A percentile compares a stretch with the other conserved stretches of the same genome.
Evolutionary conservation across 2,888 invertebrate species (phyloP).

Genomic region (Oxycera nigricornis): DNA sequence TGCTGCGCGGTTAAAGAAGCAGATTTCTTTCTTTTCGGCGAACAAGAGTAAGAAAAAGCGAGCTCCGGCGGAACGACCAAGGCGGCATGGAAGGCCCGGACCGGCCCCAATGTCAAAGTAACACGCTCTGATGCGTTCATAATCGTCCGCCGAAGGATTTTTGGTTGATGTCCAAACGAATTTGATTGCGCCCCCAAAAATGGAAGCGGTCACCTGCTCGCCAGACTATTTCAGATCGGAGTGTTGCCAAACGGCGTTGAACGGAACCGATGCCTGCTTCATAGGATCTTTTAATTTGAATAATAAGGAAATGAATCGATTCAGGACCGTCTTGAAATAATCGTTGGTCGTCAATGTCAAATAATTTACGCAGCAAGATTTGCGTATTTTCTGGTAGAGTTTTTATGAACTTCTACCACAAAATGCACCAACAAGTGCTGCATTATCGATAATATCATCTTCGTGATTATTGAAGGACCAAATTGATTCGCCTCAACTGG

Average conservation of each 20-base stretch:
- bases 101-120: slow-evolving; percentile 37
- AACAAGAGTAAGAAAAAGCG: not conserved
- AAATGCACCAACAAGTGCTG: too few species aligned
- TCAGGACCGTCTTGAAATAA: not conserved
- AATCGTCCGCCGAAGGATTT: slow-evolving; percentile 44
- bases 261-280: not conserved
- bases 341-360: not conserved
- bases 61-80: not conserved
- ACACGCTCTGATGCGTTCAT: slow-evolving; percentile 47
- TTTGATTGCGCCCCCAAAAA: slow-evolving; percentile 46
- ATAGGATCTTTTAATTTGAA: not conserved
- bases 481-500: not conserved
- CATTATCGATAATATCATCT: too few species aligned
- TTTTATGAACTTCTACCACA: too few species aligned
- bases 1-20: not conserved
- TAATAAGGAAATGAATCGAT: not conserved
- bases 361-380: too few species aligned
- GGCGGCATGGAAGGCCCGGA: not conserved
- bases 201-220: slow-evolving; percentile 31
- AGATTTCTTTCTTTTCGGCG: not conserved
- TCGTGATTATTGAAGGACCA: too few species aligned
- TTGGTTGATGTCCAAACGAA: slow-evolving; percentile 41
- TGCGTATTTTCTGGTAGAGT: too few species aligned
- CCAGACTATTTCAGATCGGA: not conserved
- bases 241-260: not conserved